Conservation (phyloP, 2,113 vertebrate species). For the Pomatostomus ruficeps region DNA sequence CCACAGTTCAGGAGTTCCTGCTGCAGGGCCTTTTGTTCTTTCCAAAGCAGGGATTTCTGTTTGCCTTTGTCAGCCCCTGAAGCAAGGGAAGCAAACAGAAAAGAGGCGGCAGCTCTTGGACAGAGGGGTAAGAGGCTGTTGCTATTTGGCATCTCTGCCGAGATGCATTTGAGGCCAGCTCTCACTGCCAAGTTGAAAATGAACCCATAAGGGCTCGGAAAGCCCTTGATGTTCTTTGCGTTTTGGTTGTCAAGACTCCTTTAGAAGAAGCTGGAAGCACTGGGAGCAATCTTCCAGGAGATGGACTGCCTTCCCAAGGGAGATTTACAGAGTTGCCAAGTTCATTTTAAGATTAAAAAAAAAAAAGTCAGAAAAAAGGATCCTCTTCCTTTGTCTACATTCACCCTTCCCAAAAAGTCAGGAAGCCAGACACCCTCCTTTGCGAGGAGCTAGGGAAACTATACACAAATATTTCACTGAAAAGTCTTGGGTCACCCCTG, state of each 20-base stretch:
- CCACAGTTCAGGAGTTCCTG: background rate
- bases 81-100: background rate
- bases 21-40: background rate
- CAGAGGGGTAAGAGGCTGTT: background rate
- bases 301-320: background rate
- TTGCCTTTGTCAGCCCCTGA: background rate
- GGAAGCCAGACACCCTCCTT: background rate
- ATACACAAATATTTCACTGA: background rate
- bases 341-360: background rate
- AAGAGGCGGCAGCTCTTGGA: background rate
- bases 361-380: background rate
- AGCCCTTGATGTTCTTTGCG: background rate
- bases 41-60: background rate
- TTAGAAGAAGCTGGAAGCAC: background rate
- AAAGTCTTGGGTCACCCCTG: background rate
- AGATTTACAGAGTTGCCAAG: background rate
- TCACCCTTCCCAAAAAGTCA: background rate
- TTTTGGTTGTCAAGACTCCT: background rate
- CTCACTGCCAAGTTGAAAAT: background rate
- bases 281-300: background rate
- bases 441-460: background rate
- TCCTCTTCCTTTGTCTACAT: background rate
- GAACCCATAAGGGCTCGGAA: conserved; percentile 3
- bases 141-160: background rate
- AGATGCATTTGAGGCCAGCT: background rate